Percentiles rank a stretch among this genome's conserved stretches.
Conservation (phyloP, 2,888 invertebrate genomes). For the Athripsodes cinereus region DNA sequence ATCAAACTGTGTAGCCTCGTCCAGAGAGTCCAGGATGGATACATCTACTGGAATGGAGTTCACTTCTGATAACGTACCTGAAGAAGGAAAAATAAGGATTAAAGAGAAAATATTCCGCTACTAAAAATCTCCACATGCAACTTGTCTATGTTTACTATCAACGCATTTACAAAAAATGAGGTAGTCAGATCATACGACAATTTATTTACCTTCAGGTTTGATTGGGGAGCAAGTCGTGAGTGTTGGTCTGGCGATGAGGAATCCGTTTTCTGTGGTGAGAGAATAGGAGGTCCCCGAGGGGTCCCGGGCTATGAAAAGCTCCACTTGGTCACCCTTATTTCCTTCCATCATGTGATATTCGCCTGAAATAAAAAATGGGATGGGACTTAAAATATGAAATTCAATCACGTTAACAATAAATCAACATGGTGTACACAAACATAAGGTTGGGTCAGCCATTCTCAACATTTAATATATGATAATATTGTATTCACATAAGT, state of each 20-base stretch:
- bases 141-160: no score
- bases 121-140: no score
- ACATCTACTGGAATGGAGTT: conserved; percentile 15
- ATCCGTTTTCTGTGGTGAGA: conserved; percentile 25
- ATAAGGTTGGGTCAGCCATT: no score
- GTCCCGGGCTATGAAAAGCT: conserved; percentile 17
- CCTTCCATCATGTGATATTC: conserved; percentile 24
- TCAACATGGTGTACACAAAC: no score
- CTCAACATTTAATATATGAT: no score
- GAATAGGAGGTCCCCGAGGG: conserved; percentile 21
- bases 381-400: no score
- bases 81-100: neutral
- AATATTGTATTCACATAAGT: no score
- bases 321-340: conserved; percentile 23
- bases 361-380: conserved; percentile 10
- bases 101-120: no score
- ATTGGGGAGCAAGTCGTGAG: conserved; percentile 7
- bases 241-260: conserved; percentile 24
- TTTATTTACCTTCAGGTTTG: conserved; percentile 10
- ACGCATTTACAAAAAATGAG: no score
- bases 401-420: no score
- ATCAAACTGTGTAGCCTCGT: conserved; percentile 21
- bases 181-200: no score
- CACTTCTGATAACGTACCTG: conserved; percentile 13
- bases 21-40: conserved; percentile 17